Percentiles rank a stretch among this genome's conserved stretches.
phyloP scores from a whole-genome alignment of 2,888 invertebrate species.

The Agrotis ipsilon region DNA sequence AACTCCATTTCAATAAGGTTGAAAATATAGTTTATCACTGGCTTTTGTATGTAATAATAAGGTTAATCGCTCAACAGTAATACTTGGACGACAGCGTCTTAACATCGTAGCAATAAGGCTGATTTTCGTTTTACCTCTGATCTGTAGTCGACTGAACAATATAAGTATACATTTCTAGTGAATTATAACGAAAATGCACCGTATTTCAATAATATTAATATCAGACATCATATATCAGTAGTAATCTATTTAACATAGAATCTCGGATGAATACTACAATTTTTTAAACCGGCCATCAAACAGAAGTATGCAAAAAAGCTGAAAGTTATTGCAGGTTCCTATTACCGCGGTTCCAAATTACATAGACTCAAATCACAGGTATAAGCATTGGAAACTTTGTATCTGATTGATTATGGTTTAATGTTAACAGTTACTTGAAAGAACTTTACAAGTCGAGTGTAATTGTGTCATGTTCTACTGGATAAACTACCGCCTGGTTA shows the following conservation, averaged over 20 bases:
- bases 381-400: no score
- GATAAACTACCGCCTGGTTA: no score
- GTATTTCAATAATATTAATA: constrained; percentile 32
- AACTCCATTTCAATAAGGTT: constrained; percentile 5
- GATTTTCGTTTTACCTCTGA: neutral
- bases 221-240: constrained; percentile 16
- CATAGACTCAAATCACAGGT: no score
- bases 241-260: constrained; percentile 9
- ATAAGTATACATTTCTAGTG: neutral
- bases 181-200: constrained; percentile 11
- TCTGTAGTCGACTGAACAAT: neutral
- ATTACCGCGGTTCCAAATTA: neutral
- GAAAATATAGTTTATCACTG: constrained; percentile 16
- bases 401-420: no score
- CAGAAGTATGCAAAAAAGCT: neutral
- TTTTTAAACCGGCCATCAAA: neutral
- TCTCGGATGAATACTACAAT: constrained; percentile 16
- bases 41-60: constrained; percentile 1
- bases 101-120: neutral
- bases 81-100: neutral
- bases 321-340: neutral
- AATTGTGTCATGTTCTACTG: no score
- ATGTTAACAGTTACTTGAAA: no score
- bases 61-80: neutral
- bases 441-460: no score